Base-by-base conservation (phyloP, 2,113 vertebrate genomes). In the Miniopterus natalensis region DNA sequence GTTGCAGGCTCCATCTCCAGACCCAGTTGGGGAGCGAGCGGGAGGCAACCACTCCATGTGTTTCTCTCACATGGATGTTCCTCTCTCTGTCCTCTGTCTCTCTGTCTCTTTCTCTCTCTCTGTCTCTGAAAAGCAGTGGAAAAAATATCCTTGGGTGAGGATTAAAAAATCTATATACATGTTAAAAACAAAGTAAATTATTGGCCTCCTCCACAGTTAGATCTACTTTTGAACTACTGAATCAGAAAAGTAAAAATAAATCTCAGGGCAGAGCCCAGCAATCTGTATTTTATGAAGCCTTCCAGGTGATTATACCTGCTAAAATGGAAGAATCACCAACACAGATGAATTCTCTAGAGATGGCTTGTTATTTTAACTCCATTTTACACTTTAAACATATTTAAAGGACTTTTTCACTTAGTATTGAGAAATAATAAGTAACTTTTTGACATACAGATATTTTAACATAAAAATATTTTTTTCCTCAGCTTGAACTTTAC, bases 391-490 rank as follows among this genome's bases (percentile, higher is more conserved):
- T 63, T 61, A 61, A 94, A 84, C 10, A 53, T 63, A 78, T 74
- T 92, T 78, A 84, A 87, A 65, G 31, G 49, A 15, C 51, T 57
- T 75, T 88, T 74, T 53, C 6, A 85, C 5, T 65, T 92, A 87
- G 21, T 75, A 53, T 93, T 92, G 36, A 78, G 51, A 94, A 91
- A 61, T 88, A 90, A 90, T 49, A 13, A 53, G 8, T 8, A 71
- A 57, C 14, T 51, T 95, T 81, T 71, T 78, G 87, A 65, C 25
- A 23, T 23, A 88, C 2, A 8, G 10, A 27, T 59, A 88, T 92
- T 90, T 94, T 84, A 94, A 77, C 40, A 80, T 80, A 70, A 79
- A 84, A 61, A 42, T 6, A 23, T 49, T 71, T 90, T 81, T 88
- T 55, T 10, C 15, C 65, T 86, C 47, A 92, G 10, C 70, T 95